Percentiles rank a stretch among this genome's conserved stretches.
These are phyloP conservation scores for Eurypyga helias DNA, from an alignment of 2,113 vertebrate species.

Conservation along the genomic window DNA sequence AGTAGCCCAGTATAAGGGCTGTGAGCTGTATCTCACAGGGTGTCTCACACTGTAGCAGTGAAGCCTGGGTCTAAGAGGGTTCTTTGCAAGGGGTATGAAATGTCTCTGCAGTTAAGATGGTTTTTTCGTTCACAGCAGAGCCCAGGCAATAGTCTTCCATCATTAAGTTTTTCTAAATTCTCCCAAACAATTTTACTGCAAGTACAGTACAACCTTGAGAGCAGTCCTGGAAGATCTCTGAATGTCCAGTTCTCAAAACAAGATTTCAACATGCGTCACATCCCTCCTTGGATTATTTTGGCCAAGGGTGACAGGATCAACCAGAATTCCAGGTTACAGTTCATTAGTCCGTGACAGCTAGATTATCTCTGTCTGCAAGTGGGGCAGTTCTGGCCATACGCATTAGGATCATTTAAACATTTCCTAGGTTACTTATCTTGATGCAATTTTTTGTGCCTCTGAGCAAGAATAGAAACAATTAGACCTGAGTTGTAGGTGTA, in stretches of 20 bases:
- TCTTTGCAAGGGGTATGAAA: background rate
- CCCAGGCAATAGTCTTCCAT: background rate
- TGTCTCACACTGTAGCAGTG: background rate
- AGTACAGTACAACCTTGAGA: slow-evolving; percentile 57
- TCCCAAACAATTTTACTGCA: background rate
- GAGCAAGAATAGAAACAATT: background rate
- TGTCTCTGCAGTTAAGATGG: background rate
- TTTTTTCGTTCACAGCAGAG: background rate
- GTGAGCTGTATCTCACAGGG: background rate
- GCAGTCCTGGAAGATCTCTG: slow-evolving; percentile 1
- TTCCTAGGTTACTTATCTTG: background rate
- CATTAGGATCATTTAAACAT: slow-evolving; percentile 16
- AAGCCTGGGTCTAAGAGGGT: background rate
- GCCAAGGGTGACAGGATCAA: slow-evolving; percentile 53
- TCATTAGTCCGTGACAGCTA: slow-evolving; percentile 53
- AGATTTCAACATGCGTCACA: slow-evolving; percentile 60
- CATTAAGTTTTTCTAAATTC: background rate
- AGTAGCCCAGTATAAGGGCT: background rate
- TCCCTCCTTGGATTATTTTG: slow-evolving; percentile 65
- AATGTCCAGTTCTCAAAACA: slow-evolving; percentile 67
- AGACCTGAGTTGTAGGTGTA: background rate
- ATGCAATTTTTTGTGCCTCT: background rate
- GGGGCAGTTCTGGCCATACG: background rate
- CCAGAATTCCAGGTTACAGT: slow-evolving; percentile 59
- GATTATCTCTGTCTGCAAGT: slow-evolving; percentile 7